phyloP scores from a whole-genome alignment of 2,888 invertebrate genomes.

The Allophyes oxyacanthae region DNA sequence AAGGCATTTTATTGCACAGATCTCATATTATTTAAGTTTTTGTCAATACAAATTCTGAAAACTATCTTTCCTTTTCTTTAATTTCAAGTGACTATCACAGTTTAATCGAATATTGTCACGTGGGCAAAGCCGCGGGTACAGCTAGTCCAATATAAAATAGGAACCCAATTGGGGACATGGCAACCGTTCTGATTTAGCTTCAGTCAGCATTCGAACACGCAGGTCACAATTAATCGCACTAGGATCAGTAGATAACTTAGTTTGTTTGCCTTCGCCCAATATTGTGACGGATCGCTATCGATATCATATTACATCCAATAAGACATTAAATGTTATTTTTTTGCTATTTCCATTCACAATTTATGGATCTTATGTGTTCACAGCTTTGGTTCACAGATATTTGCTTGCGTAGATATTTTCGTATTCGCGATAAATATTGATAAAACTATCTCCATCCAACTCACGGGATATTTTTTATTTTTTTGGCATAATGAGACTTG shows the following conservation, averaged over 20 bases:
- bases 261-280: slow-evolving; percentile 31
- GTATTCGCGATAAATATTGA: slow-evolving; percentile 19
- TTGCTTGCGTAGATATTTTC: slow-evolving; percentile 19
- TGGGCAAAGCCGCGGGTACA: no score
- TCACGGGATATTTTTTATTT: no score
- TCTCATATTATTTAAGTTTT: no score
- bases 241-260: slow-evolving; percentile 37
- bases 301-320: slow-evolving; percentile 35
- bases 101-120: no score
- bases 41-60: no score
- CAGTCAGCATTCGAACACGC: slow-evolving; percentile 8
- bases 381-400: slow-evolving; percentile 15
- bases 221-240: slow-evolving; percentile 50
- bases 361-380: slow-evolving; percentile 7
- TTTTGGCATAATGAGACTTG: no score
- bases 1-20: no score
- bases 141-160: slow-evolving; percentile 20
- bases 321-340: slow-evolving; percentile 41
- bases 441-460: no score
- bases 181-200: slow-evolving; percentile 13
- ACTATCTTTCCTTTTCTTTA: no score
- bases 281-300: slow-evolving; percentile 34
- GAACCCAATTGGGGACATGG: slow-evolving; percentile 15
- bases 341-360: slow-evolving; percentile 22
- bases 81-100: no score